Evolutionary conservation across 2,113 vertebrate species (phyloP), one percentile per base, ranked within the genome.

Genomic region (Euleptes europaea): DNA sequence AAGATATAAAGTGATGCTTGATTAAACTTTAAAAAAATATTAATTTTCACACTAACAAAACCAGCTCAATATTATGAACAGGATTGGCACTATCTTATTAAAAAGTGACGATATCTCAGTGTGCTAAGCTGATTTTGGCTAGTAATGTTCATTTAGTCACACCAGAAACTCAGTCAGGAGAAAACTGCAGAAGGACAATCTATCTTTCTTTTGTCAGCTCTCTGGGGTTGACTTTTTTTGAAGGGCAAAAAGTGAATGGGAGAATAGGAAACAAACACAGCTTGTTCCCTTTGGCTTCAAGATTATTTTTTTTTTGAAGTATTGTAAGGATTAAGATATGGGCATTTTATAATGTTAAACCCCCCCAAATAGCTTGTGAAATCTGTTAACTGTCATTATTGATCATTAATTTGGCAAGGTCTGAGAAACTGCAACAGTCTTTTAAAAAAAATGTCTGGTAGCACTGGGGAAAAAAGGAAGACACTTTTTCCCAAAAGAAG

Each of bases 171-270:
- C 86, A 84, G 91, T 92, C 85, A 90, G 93, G 88, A 89, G 88
- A 91, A 87, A 44, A 67, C 80, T 85, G 86, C 38, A 77, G 84
- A 78, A 80, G 26, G 85, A 86, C 63, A 51, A 93, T 93, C 89
- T 87, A 88, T 94, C 88, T 93, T 93, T 84, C 92, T 9, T 93
- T 89, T 95, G 91, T 88, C 89, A 91, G 82, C 65, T 89, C 83
- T 87, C 69, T 33, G 31, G 70, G 28, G 81, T 51, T 75, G 63
- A 84, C 60, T 71, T 88, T 78, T 78, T 82, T 74, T 78, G 80
- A 93, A 94, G 91, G 86, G 42, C 84, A 82, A 86, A 73, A 84
- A 83, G 66, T 40, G 66, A 90, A 83, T 38, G 74, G 66, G 76
- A 78, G 63, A 78, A 66, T 72, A 87, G 70, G 90, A 88, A 71